Evolutionary conservation across 2,888 invertebrate species (phyloP), one percentile per base, ranked within the genome.

Genomic region (Synanthedon formicaeformis): DNA sequence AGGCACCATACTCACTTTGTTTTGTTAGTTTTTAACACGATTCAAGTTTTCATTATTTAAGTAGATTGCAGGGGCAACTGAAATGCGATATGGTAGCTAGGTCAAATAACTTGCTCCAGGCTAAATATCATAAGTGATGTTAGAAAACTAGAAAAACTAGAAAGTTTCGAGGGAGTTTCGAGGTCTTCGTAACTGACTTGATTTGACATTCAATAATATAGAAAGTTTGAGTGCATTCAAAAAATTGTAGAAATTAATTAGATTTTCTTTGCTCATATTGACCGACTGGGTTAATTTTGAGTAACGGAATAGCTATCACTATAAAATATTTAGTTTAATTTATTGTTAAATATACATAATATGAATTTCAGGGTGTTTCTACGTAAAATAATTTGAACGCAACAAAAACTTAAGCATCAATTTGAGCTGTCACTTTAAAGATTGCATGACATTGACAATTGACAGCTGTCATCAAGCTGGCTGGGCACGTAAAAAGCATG

Each of bases 121-220:
- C 50, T 50, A 55, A 45, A 45, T 45, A 45, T 45, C 3, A 13
- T 45, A 12, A 14, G 14, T 34, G 34, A 54, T 54, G 52, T 54
- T 57, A 67, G 69, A 71, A 81, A 81, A 84, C 81, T 76, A 79
- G 82, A 78, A 77, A 78, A 81, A 81, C 82, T 69, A 78, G 81
- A 77, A 81, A 84, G 77, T 83, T 83, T 75, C 74, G 73, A 79
- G 72, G 73, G 80, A 84, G 77, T 83, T 83, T 75, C 74, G 73
- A 80, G 72, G 73, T 65, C 73, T 73, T 59, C 62, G 62, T 69
- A 76, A 78, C 75, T 78, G 78, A 80, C 81, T 67, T 78, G 23
- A 23, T 78, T 78, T 23, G 60, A 45, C 45, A 13, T 34, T 34
- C 6, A 18, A 16, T 23, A 13, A 11, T 66, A 66, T 69, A 81